Percentiles rank a stretch among this genome's conserved stretches.
Evolutionary conservation across 2,888 invertebrate genomes (phyloP).

Genomic region (Sesia apiformis): DNA sequence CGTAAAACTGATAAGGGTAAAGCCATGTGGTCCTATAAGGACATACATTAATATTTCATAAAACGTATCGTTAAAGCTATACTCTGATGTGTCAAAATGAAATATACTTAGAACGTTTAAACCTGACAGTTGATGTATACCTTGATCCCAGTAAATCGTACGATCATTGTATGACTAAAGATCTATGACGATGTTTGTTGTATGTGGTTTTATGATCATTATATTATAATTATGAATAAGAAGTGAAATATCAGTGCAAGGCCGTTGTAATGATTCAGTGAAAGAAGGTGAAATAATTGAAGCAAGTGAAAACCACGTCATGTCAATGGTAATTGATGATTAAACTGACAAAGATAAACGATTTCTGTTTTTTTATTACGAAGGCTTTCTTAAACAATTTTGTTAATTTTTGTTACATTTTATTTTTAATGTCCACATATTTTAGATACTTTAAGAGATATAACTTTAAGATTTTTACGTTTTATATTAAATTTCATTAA

Average conservation of each 20-base stretch:
- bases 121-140: constrained; percentile 28
- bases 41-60: constrained; percentile 41
- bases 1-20: constrained; percentile 22
- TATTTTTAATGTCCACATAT: no score
- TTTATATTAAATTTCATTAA: no score
- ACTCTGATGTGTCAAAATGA: constrained; percentile 56
- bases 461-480: no score
- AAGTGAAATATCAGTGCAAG: background rate
- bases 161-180: constrained; percentile 8
- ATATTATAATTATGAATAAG: constrained; percentile 11
- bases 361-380: no score
- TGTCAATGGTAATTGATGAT: no score
- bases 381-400: no score
- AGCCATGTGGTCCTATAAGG: constrained; percentile 25
- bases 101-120: constrained; percentile 32
- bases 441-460: no score
- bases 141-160: constrained; percentile 5
- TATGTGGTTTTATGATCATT: constrained; percentile 6
- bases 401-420: no score
- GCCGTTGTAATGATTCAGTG: background rate
- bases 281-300: background rate
- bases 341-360: no score
- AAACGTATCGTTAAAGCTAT: constrained; percentile 26
- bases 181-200: constrained; percentile 1
- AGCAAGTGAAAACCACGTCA: background rate